Evolutionary conservation across 2,888 invertebrate species (phyloP).

Genomic region (Melanophora roralis): DNA sequence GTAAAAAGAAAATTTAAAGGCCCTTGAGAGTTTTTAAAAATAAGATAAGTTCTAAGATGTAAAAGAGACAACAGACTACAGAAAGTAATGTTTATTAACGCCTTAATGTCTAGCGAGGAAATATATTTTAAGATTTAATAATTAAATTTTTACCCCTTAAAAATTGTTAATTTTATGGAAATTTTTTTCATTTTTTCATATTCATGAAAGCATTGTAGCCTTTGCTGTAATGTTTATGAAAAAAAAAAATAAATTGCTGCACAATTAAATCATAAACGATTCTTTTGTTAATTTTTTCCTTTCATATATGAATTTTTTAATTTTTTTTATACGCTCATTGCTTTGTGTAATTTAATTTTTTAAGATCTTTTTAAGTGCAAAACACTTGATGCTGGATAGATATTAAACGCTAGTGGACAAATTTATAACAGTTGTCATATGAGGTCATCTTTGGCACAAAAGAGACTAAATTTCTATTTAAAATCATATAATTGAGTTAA

Average conservation of each 20-base stretch:
- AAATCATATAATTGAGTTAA: slow-evolving; percentile 26
- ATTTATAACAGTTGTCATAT: slow-evolving; percentile 61
- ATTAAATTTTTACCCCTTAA: slow-evolving; percentile 20
- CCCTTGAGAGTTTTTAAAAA: slow-evolving; percentile 31
- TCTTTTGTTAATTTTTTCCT: slow-evolving; percentile 25
- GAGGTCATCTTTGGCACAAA: slow-evolving; percentile 57
- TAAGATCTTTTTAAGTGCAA: slow-evolving; percentile 19
- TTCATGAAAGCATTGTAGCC: background rate
- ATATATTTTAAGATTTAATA: background rate
- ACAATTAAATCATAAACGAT: slow-evolving; percentile 24
- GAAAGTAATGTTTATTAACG: slow-evolving; percentile 12
- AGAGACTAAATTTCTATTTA: background rate
- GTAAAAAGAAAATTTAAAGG: background rate
- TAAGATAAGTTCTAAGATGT: slow-evolving; percentile 6
- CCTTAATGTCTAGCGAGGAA: slow-evolving; percentile 17
- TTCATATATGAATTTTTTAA: slow-evolving; percentile 16
- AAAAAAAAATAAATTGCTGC: slow-evolving; percentile 32
- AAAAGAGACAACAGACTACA: background rate
- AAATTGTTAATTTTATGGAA: background rate
- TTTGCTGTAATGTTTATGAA: slow-evolving; percentile 17
- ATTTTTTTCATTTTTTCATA: too few species aligned
- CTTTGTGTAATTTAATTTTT: background rate
- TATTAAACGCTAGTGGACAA: slow-evolving; percentile 9
- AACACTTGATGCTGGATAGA: slow-evolving; percentile 35
- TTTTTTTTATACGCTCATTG: too few species aligned